Conservation (phyloP, 2,797 vertebrate genomes). For the Sebastes elongatus region DNA sequence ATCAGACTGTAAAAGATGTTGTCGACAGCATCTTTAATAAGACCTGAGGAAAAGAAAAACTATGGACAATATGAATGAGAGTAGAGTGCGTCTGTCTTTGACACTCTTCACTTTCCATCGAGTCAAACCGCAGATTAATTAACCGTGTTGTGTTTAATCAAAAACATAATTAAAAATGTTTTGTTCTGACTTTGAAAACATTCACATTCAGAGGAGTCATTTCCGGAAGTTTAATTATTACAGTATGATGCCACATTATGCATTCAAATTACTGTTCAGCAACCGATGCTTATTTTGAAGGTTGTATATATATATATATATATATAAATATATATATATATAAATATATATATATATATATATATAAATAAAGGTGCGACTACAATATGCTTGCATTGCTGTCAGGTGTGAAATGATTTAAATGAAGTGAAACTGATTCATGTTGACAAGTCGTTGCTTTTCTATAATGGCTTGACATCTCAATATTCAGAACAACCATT, state of each 20-base stretch:
- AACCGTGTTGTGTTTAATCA: constrained; percentile 30
- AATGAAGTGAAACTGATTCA: not conserved
- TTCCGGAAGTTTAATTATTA: constrained; percentile 4
- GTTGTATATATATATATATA: not conserved
- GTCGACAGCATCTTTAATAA: constrained; percentile 31
- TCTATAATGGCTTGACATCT: constrained; percentile 16
- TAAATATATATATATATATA: too few species aligned
- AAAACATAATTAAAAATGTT: constrained; percentile 41
- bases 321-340: too few species aligned
- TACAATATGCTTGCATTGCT: not conserved
- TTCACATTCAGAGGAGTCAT: constrained; percentile 19
- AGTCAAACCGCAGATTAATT: constrained; percentile 31
- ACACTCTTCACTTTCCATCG: not conserved
- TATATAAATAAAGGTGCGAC: not conserved
- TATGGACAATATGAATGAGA: not conserved
- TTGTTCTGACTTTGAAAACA: constrained; percentile 35
- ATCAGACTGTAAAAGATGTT: constrained; percentile 46
- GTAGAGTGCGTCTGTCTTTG: not conserved
- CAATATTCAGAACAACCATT: constrained; percentile 23
- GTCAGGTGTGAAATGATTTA: not conserved
- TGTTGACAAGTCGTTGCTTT: not conserved
- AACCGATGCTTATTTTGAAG: not conserved
- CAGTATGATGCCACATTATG: constrained; percentile 10
- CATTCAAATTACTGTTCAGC: constrained; percentile 2
- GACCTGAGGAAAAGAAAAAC: constrained; percentile 3